phyloP scores from a whole-genome alignment of 2,797 vertebrate species.

The Sebastolobus alascanus region DNA sequence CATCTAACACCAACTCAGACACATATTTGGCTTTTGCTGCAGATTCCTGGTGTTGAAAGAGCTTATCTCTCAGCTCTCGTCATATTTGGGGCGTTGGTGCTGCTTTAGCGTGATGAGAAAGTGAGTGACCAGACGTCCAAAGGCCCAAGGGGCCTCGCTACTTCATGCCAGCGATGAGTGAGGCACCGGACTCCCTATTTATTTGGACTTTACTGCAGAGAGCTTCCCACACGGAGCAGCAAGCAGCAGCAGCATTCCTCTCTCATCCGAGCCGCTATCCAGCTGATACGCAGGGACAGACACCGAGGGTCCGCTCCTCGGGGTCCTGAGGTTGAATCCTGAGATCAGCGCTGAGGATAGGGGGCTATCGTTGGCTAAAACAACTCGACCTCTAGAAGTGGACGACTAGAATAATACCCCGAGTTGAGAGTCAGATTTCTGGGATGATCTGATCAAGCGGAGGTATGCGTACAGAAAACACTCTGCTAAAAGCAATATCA shows the following conservation, averaged over 20 bases:
- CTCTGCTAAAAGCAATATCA: slow-evolving; percentile 69
- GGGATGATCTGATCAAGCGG: slow-evolving; percentile 79
- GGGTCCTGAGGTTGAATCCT: slow-evolving; percentile 67
- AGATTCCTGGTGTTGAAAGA: slow-evolving; percentile 76
- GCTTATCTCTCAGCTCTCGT: slow-evolving; percentile 73
- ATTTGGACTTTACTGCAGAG: slow-evolving; percentile 71
- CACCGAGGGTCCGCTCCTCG: slow-evolving; percentile 38
- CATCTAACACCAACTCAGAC: slow-evolving; percentile 69
- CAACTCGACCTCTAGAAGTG: slow-evolving; percentile 64
- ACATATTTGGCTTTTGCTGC: slow-evolving; percentile 73
- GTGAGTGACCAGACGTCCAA: slow-evolving; percentile 62
- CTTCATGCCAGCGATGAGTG: slow-evolving; percentile 73
- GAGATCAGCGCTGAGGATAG: slow-evolving; percentile 66
- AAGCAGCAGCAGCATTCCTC: slow-evolving; percentile 63
- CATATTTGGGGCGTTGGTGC: slow-evolving; percentile 49
- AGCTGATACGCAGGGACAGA: slow-evolving; percentile 70
- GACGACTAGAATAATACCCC: slow-evolving; percentile 73
- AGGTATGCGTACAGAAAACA: slow-evolving; percentile 83
- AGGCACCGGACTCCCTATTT: slow-evolving; percentile 68
- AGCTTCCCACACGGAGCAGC: slow-evolving; percentile 56
- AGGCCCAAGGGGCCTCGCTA: slow-evolving; percentile 41
- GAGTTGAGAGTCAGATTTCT: slow-evolving; percentile 78
- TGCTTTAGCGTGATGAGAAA: slow-evolving; percentile 59
- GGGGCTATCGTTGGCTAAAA: slow-evolving; percentile 76
- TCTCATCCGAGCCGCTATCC: slow-evolving; percentile 52